A percentile compares a stretch with the other conserved stretches of the same genome.
These are phyloP conservation scores for Neria commutata DNA, from an alignment of 2,888 invertebrate genomes.

Conservation along the genomic window DNA sequence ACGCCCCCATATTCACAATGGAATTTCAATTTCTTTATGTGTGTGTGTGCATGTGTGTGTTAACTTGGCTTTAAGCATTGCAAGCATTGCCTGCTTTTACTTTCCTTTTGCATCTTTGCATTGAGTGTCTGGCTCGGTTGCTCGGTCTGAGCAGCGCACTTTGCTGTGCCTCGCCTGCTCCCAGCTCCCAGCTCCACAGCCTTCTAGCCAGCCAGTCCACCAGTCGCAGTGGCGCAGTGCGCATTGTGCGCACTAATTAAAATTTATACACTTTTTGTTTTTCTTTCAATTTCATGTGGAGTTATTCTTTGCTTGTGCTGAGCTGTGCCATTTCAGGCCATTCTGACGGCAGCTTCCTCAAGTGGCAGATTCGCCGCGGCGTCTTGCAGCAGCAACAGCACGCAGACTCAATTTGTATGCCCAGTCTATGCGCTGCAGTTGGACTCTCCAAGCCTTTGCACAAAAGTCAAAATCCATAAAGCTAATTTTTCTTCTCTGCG, in stretches of 20 bases:
- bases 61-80: conserved; percentile 33
- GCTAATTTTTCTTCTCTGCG: not conserved
- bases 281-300: conserved; percentile 22
- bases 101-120: conserved; percentile 22
- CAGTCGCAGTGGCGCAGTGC: conserved; percentile 20
- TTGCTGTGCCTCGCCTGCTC: not conserved
- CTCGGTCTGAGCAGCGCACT: not conserved
- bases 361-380: conserved; percentile 8
- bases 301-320: conserved; percentile 11
- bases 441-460: too few relatives aligned
- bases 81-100: conserved; percentile 39
- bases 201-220: conserved; percentile 4
- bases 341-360: conserved; percentile 16
- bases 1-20: conserved; percentile 57
- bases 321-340: too few relatives aligned
- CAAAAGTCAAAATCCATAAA: not conserved
- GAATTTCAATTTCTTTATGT: conserved; percentile 58
- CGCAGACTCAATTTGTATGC: not conserved
- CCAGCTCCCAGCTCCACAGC: too few relatives aligned
- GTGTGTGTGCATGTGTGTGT: conserved; percentile 25
- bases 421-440: not conserved
- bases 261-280: conserved; percentile 47
- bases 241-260: conserved; percentile 49
- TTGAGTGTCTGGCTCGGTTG: not conserved
- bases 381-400: not conserved